A percentile compares a stretch with the other conserved stretches of the same genome.
phyloP scores from a whole-genome alignment of 2,113 vertebrate genomes.

The Chiloscyllium plagiosum region DNA sequence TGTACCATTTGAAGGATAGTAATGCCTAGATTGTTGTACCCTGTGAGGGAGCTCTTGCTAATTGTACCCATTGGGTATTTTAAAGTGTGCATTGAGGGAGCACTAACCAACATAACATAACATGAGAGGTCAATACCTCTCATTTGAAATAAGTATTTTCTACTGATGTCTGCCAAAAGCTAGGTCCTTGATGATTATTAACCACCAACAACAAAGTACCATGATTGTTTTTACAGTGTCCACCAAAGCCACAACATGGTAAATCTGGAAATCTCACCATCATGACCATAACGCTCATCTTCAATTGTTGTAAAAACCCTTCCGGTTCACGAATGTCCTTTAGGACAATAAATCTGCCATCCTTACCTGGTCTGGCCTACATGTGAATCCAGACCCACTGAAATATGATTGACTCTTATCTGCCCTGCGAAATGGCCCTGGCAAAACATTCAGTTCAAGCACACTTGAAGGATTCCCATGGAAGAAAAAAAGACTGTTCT shows the following conservation, averaged over 20 bases:
- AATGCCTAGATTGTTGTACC: not conserved
- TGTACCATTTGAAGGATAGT: not conserved
- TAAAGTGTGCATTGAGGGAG: not conserved
- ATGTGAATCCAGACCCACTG: not conserved
- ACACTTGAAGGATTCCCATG: too few relatives aligned
- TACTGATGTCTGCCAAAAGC: too few relatives aligned
- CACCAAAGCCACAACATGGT: too few relatives aligned
- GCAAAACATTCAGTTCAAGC: too few relatives aligned
- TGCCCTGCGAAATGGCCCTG: too few relatives aligned
- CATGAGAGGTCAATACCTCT: not conserved
- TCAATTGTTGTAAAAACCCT: too few relatives aligned
- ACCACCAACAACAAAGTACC: too few relatives aligned
- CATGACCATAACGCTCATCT: too few relatives aligned
- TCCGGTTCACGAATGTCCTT: too few relatives aligned
- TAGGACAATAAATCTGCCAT: not conserved
- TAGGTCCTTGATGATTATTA: too few relatives aligned
- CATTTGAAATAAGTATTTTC: not conserved
- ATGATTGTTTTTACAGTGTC: too few relatives aligned
- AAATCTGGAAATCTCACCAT: too few relatives aligned
- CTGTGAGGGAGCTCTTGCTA: not conserved
- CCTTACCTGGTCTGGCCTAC: not conserved
- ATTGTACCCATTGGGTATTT: not conserved
- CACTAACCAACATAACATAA: not conserved
- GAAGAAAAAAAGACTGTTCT: not conserved
- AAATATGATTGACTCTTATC: not conserved